Evolutionary conservation across 2,113 vertebrate genomes (phyloP), one percentile per base, ranked within the genome.

Genomic region (Lepus timidus): DNA sequence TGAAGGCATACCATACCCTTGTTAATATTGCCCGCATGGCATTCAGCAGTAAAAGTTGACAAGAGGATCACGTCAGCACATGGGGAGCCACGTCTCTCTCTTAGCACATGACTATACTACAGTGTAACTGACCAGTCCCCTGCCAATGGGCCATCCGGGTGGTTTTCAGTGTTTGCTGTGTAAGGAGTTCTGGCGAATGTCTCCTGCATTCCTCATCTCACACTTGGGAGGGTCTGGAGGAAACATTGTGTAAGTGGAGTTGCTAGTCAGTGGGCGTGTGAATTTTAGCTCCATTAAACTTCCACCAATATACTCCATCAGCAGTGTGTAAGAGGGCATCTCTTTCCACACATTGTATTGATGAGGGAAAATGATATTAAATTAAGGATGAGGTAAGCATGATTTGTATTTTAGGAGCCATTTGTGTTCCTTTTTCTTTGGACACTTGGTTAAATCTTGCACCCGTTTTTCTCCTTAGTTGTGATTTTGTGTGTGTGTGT

Each of bases 61-160:
- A n/a, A 31, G 58, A 1, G 2, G 6, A 23, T 89, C 61, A 1
- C 64, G 3, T 52, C 29, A 16, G 39, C 6, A n/a, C 0, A 0
- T 55, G 2, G 11, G 62, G 36, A 36, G 14, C 31, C 29, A 10
- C 22, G n/a, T 29, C 6, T 9, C n/a, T 70, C 52, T 52, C 55
- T 65, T 17, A 25, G 19, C 1, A 5, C 5, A 1, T 36, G 8
- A 14, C 19, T 13, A 7, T 31, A 17, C 0, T 52, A 7, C 11
- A 71, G 20, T 80, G 3, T 62, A 33, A 65, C 29, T 71, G 23
- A 9, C 55, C 6, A 58, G 12, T 62, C 9, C 29, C 29, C 23
- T 36, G 29, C 33, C 4, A 0, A 2, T 25, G 33, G 44, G 27
- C 29, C 23, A 0, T 39, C 39, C 11, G 19, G 20, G 16, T 79